Conservation (phyloP, 2,797 vertebrate species). For the Schizopygopsis malacanthus region DNA sequence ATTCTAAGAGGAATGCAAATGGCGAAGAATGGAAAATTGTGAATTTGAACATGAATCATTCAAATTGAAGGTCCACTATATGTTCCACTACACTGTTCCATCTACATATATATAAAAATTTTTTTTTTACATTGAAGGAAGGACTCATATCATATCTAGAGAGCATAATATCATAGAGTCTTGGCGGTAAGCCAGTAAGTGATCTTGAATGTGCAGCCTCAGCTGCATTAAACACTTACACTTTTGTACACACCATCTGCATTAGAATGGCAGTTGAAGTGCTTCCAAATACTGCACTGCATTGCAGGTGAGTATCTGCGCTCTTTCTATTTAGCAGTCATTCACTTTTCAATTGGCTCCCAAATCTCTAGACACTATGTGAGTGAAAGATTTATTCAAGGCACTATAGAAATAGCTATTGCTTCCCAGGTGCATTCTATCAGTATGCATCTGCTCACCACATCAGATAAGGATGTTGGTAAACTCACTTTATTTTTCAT, state of each 20-base stretch:
- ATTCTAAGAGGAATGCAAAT: neutral
- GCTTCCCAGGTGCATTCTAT: slow-evolving; percentile 32
- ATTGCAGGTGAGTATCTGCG: slow-evolving; percentile 27
- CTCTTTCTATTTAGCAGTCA: slow-evolving; percentile 15
- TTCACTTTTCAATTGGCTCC: slow-evolving; percentile 25
- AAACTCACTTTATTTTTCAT: slow-evolving; percentile 58
- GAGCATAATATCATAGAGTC: neutral
- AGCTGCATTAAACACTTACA: slow-evolving; percentile 23
- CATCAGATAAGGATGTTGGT: slow-evolving; percentile 30
- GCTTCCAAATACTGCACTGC: slow-evolving; percentile 22
- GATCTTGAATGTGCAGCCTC: slow-evolving; percentile 10
- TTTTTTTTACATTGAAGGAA: neutral
- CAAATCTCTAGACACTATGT: slow-evolving; percentile 30
- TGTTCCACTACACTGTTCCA: neutral
- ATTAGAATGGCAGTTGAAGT: slow-evolving; percentile 17
- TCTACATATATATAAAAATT: neutral
- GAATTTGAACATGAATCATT: neutral
- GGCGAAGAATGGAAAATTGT: no score
- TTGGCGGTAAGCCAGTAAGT: neutral
- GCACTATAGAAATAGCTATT: slow-evolving; percentile 13
- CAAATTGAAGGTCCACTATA: neutral
- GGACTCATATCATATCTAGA: neutral
- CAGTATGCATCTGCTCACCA: slow-evolving; percentile 8
- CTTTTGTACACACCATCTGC: slow-evolving; percentile 23
- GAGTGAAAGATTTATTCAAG: slow-evolving; percentile 45